Conservation (phyloP, 2,888 invertebrate genomes). For the Scaptomyza cyrtandrae region DNA sequence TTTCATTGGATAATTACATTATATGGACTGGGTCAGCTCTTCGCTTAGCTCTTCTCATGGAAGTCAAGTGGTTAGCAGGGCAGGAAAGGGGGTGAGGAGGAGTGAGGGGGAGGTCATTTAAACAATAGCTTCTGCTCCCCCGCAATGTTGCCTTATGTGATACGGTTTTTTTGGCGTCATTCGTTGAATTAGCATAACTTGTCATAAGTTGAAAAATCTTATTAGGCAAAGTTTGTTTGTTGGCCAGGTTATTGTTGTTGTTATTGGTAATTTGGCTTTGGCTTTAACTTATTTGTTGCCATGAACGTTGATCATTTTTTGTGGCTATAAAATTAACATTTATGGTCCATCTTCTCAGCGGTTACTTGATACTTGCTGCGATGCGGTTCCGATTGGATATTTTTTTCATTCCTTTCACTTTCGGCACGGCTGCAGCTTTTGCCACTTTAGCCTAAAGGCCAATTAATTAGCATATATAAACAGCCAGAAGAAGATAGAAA, state of each 20-base stretch:
- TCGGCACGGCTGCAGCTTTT: slow-evolving; percentile 19
- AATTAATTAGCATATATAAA: slow-evolving; percentile 75
- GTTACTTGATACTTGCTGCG: slow-evolving; percentile 27
- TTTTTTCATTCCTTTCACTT: slow-evolving; percentile 68
- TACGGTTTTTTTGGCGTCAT: slow-evolving; percentile 35
- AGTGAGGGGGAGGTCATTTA: background rate
- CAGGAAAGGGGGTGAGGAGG: no score
- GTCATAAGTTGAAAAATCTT: slow-evolving; percentile 80
- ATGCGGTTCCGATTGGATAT: slow-evolving; percentile 48
- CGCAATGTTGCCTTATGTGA: slow-evolving; percentile 56
- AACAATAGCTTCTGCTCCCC: slow-evolving; percentile 54
- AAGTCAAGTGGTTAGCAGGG: background rate
- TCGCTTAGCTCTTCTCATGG: slow-evolving; percentile 23
- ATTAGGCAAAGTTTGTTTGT: slow-evolving; percentile 63
- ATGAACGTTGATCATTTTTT: slow-evolving; percentile 58
- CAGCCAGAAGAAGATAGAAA: slow-evolving; percentile 46
- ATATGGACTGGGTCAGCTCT: slow-evolving; percentile 54
- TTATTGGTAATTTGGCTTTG: slow-evolving; percentile 22
- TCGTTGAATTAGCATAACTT: slow-evolving; percentile 76
- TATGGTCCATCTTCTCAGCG: slow-evolving; percentile 39
- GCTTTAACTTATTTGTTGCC: slow-evolving; percentile 40
- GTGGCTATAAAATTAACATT: slow-evolving; percentile 63
- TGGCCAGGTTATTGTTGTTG: slow-evolving; percentile 18
- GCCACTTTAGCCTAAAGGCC: slow-evolving; percentile 33
- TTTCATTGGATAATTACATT: slow-evolving; percentile 52